A percentile compares a stretch with the other conserved stretches of the same genome.
phyloP scores from a whole-genome alignment of 2,888 invertebrate genomes.

The Troides aeacus region DNA sequence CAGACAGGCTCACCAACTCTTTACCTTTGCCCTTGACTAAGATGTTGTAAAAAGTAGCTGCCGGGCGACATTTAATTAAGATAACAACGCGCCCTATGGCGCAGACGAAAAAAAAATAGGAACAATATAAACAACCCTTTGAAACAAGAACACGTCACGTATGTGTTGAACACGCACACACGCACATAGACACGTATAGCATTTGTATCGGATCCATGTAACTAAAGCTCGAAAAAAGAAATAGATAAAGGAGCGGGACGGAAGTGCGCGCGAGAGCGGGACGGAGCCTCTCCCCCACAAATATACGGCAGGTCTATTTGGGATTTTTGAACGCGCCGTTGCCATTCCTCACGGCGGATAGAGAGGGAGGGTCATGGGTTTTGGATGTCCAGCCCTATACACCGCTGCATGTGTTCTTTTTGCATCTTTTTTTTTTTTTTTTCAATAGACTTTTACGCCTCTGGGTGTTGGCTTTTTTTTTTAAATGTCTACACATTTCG shows the following conservation, averaged over 20 bases:
- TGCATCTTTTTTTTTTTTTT: not conserved
- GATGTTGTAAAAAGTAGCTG: not conserved
- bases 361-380: slow-evolving; percentile 30
- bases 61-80: slow-evolving; percentile 18
- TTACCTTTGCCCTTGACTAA: slow-evolving; percentile 2
- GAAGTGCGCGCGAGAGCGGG: slow-evolving; percentile 36
- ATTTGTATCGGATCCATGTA: slow-evolving; percentile 31
- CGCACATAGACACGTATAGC: not conserved
- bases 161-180: slow-evolving; percentile 13
- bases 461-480: not conserved
- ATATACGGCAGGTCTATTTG: slow-evolving; percentile 39
- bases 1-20: not conserved
- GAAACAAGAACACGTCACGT: slow-evolving; percentile 5
- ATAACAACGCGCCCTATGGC: slow-evolving; percentile 18
- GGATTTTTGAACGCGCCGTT: slow-evolving; percentile 34
- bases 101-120: slow-evolving; percentile 18
- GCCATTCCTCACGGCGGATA: slow-evolving; percentile 30
- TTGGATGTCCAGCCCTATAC: slow-evolving; percentile 28
- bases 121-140: slow-evolving; percentile 23
- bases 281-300: slow-evolving; percentile 41
- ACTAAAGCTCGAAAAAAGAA: slow-evolving; percentile 37
- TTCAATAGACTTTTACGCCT: slow-evolving; percentile 3
- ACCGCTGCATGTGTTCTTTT: not conserved
- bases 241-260: slow-evolving; percentile 42
- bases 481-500: not conserved